These are phyloP conservation scores for Netelia inedita DNA, from an alignment of 2,888 invertebrate genomes.

Conservation along the genomic window DNA sequence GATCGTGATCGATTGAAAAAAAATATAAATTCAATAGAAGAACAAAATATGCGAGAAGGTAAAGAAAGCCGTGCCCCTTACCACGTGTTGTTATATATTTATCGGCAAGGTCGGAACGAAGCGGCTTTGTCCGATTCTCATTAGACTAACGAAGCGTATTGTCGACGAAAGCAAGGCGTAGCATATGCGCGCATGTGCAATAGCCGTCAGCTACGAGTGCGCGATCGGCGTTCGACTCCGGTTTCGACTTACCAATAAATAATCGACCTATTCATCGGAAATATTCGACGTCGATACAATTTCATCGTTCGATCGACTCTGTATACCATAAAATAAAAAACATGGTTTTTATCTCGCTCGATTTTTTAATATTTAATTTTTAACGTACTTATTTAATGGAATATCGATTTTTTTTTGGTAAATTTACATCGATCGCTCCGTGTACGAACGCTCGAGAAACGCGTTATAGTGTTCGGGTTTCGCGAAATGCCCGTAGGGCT, in stretches of 20 bases:
- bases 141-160: constrained; percentile 55
- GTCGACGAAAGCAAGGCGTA: constrained; percentile 16
- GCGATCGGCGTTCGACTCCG: not conserved
- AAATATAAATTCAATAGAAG: constrained; percentile 4
- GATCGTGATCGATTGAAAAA: constrained; percentile 38
- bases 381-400: too few relatives aligned
- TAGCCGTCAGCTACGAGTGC: not conserved
- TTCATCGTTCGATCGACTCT: too few relatives aligned
- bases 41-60: not conserved
- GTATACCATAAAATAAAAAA: too few relatives aligned
- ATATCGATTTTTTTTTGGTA: too few relatives aligned
- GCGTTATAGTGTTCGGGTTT: not conserved
- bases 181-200: not conserved
- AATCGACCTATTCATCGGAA: too few relatives aligned
- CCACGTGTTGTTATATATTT: constrained; percentile 23
- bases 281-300: too few relatives aligned
- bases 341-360: too few relatives aligned
- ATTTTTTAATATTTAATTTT: too few relatives aligned
- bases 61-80: constrained; percentile 39
- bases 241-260: too few relatives aligned
- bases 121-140: constrained; percentile 41
- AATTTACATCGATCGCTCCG: too few relatives aligned
- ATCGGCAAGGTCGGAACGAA: constrained; percentile 40
- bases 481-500: constrained; percentile 60
- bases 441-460: not conserved